These are phyloP conservation scores for Drosophila nigritarsus DNA, from an alignment of 2,888 invertebrate genomes.

Conservation along the genomic window DNA sequence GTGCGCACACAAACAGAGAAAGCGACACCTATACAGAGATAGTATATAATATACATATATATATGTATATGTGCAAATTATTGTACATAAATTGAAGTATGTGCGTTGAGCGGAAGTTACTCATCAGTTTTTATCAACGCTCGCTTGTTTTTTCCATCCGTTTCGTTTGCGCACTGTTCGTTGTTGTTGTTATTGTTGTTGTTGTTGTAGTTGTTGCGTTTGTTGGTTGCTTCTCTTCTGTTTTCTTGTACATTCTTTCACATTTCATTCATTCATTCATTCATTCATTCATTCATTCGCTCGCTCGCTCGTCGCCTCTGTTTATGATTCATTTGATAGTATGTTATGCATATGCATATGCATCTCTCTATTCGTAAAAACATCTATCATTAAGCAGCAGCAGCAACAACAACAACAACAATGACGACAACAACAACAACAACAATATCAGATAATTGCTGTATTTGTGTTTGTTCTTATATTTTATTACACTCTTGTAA, in stretches of 20 bases:
- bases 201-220: conserved; percentile 33
- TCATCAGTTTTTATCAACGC: conserved; percentile 65
- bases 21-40: neutral
- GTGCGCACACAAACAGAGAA: conserved; percentile 36
- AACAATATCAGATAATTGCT: conserved; percentile 14
- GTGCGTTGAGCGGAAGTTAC: conserved; percentile 66
- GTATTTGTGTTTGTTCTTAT: conserved; percentile 14
- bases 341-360: conserved; percentile 25
- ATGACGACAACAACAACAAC: conserved; percentile 11
- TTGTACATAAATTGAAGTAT: conserved; percentile 13
- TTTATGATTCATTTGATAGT: conserved; percentile 48
- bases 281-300: conserved; percentile 21
- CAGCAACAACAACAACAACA: conserved; percentile 10
- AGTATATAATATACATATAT: conserved; percentile 25
- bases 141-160: conserved; percentile 34
- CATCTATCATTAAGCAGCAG: conserved; percentile 21
- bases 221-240: conserved; percentile 41
- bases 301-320: conserved; percentile 36
- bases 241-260: conserved; percentile 13
- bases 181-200: conserved; percentile 46
- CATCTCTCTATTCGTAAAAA: conserved; percentile 9
- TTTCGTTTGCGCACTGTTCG: conserved; percentile 43
- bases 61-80: conserved; percentile 19
- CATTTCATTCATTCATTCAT: conserved; percentile 17
- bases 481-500: conserved; percentile 36